Evolutionary conservation across 2,113 vertebrate species (phyloP).

Genomic region (Toxotes jaculatrix): DNA sequence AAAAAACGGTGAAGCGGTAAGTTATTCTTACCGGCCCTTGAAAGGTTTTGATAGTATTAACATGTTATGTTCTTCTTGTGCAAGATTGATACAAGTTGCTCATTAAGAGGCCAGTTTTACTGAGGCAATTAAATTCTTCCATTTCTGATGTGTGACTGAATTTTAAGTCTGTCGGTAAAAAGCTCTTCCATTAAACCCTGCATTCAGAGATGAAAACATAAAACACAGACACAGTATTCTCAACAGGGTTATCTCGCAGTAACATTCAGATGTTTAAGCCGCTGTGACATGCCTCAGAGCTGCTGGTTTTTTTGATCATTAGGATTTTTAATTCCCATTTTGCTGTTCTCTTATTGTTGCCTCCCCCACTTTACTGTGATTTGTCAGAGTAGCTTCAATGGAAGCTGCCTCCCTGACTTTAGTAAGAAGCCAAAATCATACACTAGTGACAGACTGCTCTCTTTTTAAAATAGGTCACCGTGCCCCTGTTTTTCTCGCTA

Average conservation of each 20-base stretch:
- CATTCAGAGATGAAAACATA: conserved; percentile 20
- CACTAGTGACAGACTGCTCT: conserved; percentile 5
- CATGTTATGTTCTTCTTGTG: not conserved
- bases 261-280: conserved; percentile 20
- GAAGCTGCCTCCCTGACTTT: conserved; percentile 6
- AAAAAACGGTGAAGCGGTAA: not conserved
- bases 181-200: not conserved
- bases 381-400: conserved; percentile 21
- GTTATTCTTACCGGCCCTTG: not conserved
- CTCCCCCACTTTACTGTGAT: conserved; percentile 4
- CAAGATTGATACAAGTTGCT: not conserved
- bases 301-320: conserved; percentile 24
- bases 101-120: not conserved
- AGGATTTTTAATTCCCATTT: conserved; percentile 31
- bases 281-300: not conserved
- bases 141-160: conserved; percentile 8
- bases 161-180: not conserved
- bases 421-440: not conserved
- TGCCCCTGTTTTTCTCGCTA: conserved; percentile 14
- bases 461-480: conserved; percentile 29
- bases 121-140: not conserved
- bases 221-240: not conserved
- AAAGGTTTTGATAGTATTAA: not conserved
- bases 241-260: conserved; percentile 1
- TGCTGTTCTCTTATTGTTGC: conserved; percentile 4